Evolutionary conservation across 2,888 invertebrate species (phyloP), one percentile per base, ranked within the genome.

Genomic region (Mythimna vitellina): DNA sequence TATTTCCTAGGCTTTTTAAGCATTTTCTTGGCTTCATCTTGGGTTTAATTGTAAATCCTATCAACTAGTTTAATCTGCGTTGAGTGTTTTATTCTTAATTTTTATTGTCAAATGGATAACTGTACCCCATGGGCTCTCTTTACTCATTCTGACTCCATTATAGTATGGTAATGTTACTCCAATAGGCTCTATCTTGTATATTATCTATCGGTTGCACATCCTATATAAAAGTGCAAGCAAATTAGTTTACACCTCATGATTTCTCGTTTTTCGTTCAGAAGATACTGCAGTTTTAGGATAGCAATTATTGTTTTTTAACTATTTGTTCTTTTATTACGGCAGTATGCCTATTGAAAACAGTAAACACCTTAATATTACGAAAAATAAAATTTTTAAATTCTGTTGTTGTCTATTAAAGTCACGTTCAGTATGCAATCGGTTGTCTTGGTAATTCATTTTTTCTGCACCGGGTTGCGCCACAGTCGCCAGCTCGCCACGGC

Each of bases 391-490:
- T 70, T 29, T 67, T 69, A 49, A 65, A 76, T 57, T 65, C 42
- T 51, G 51, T 68, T 83, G 54, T 83, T 70, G 64, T 69, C 70
- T 69, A 67, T 80, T 72, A 79, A 75, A 86, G 91, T 92, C 92
- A 92, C 93, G 93, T 93, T 91, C 83, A 70, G 81, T 78, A 82
- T 87, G 92, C 91, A 92, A 92, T 90, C 87, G 75, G 77, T 84
- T 76, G 82, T 86, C 85, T 89, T 85, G 89, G 87, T 90, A 89
- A 87, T 88, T 83, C 82, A 89, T 90, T 83, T 90, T 90, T 89
- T 89, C 88, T 86, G 76, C 76, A 82, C 69, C 56, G 53, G 72
- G 84, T 85, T 87, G 83, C 87, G 76, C 78, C 89, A 86, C 38
- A 82, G 73, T 22, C 8, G 60, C 60, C 32, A 22, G 75, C 72